Evolutionary conservation across 2,888 invertebrate species (phyloP), one percentile per base, ranked within the genome.

Genomic region (Cephonodes hylas): DNA sequence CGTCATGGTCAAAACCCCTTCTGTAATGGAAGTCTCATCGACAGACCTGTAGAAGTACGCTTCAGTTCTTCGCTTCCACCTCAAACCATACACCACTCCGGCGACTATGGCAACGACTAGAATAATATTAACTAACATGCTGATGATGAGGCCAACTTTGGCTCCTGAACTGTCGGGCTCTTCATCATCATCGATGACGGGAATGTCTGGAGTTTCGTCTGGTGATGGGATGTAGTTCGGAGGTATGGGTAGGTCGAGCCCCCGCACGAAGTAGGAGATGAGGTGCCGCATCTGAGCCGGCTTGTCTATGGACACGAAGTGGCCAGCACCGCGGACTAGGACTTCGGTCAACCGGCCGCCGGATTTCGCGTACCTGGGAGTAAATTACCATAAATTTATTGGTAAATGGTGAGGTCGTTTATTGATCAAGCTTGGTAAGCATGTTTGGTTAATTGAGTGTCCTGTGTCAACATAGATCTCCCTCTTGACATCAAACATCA

Each of bases 231-330:
- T 45, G 38, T 56, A 63, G 31, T 63, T 42, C 7, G 59, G 56
- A 4, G 63, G 56, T 10, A 44, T 7, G 2, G 61, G 38, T 4
- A 60, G 22, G 42, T 48, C 23, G 2, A 42, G 6, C 7, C 60
- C 53, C 61, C 25, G 61, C 31, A 57, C 65, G 60, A 60, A 60
- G 27, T 60, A 25, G 10, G 48, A 27, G 42, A 60, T 10, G 27
- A 60, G 60, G 23, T 80, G 63, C 2, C 67, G 79, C 0, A 93
- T 88, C 71, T 93, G 78, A 0, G 72, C 85, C 0, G 95, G 95
- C 66, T 94, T 93, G 79, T 95, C 95, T 22, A 91, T 80, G 0
- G 95, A 94, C 0, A 94, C 93, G 73, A 95, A 86, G 73, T 95
- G 95, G 0, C 95, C 95, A 0, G 95, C 93, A 61, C 93, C 93